A percentile compares a stretch with the other conserved stretches of the same genome.
phyloP scores from a whole-genome alignment of 23 tunicate genomes.

The Styela plicata region DNA sequence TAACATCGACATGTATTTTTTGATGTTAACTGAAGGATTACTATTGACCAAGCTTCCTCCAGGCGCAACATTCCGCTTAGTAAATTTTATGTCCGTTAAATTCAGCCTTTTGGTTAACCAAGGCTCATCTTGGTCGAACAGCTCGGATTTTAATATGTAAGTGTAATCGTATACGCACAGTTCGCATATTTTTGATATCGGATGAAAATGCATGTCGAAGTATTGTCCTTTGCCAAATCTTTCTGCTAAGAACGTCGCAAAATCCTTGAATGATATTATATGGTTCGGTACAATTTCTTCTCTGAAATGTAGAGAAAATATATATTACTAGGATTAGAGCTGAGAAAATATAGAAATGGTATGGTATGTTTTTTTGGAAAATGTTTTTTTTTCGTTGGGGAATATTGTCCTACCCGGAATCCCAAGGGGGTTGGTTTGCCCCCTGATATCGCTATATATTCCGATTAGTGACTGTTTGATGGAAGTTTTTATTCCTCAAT shows the following conservation, averaged over 20 bases:
- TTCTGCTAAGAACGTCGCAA: neutral
- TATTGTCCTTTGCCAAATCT: neutral
- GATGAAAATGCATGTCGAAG: conserved; percentile 7
- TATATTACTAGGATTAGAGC: neutral
- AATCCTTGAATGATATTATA: neutral
- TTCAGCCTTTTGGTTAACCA: neutral
- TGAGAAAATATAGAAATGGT: too few species aligned
- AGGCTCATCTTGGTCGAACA: neutral
- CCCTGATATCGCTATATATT: too few species aligned
- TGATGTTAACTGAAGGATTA: neutral
- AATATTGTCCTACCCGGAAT: too few species aligned
- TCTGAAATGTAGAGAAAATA: neutral
- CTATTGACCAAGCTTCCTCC: neutral
- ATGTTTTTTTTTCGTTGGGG: too few species aligned
- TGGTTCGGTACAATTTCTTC: neutral
- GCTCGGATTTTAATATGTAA: neutral
- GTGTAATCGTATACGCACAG: neutral
- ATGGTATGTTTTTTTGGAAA: too few species aligned
- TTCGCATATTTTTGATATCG: neutral
- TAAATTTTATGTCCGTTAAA: neutral
- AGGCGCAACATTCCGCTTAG: neutral
- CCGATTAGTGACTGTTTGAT: too few species aligned
- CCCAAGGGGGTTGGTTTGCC: too few species aligned
- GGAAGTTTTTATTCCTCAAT: too few species aligned
- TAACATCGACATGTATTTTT: conserved; percentile 9